Percentiles rank a stretch among this genome's conserved stretches.
phyloP scores from a whole-genome alignment of 2,113 vertebrate genomes.

The Crotalus tigris region DNA sequence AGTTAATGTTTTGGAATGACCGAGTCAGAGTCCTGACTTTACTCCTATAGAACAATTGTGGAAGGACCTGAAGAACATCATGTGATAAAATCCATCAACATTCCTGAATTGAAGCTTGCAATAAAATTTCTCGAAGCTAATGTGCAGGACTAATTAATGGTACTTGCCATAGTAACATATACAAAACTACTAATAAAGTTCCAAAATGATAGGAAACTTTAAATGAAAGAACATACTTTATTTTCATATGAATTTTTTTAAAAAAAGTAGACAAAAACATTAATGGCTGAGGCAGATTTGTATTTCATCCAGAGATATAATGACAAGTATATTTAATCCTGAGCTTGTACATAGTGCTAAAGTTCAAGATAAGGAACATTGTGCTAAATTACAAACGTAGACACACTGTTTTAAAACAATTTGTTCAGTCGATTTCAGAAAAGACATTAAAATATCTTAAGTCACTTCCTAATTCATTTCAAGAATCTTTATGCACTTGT shows the following conservation, averaged over 20 bases:
- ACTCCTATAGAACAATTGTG: not conserved
- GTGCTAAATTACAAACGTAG: conserved; percentile 47
- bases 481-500: conserved; percentile 57
- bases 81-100: not conserved
- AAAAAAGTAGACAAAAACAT: not conserved
- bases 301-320: conserved; percentile 40
- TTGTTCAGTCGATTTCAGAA: conserved; percentile 53
- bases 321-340: conserved; percentile 43
- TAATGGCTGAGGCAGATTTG: not conserved
- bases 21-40: too few species aligned
- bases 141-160: not conserved
- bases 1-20: too few species aligned
- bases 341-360: conserved; percentile 53
- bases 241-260: not conserved
- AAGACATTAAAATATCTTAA: conserved; percentile 50
- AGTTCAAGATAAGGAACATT: conserved; percentile 54
- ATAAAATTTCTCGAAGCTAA: not conserved
- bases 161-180: not conserved
- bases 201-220: not conserved
- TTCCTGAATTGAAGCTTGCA: not conserved
- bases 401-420: conserved; percentile 47
- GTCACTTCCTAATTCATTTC: conserved; percentile 50
- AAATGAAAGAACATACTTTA: not conserved
- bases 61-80: not conserved
- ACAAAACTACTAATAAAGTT: not conserved